Percentiles rank a stretch among this genome's conserved stretches.
Evolutionary conservation across 92 coral and sea anemone genomes (phyloP).

Genomic region (Phenganax stokvisi): DNA sequence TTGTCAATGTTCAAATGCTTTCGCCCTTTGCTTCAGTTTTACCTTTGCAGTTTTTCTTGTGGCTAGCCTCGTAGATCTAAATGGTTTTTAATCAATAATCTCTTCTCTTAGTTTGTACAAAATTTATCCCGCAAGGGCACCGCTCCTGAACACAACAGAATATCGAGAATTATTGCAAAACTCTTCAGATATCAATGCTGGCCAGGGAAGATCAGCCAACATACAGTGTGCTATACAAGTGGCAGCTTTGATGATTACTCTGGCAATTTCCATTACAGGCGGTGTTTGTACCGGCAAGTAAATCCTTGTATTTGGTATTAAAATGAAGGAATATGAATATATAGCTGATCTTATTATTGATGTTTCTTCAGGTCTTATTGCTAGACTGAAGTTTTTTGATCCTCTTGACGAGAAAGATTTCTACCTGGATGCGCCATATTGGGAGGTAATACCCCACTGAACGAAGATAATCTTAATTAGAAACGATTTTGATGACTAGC

Average conservation of each 20-base stretch:
- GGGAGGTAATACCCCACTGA: constrained; percentile 62
- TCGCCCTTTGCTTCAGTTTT: no score
- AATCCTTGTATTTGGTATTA: neutral
- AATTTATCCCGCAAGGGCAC: constrained; percentile 86
- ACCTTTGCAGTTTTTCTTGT: no score
- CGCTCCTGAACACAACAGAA: constrained; percentile 70
- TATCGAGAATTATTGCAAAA: constrained; percentile 56
- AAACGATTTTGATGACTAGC: no score
- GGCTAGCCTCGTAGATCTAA: no score
- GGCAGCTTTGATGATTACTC: constrained; percentile 71
- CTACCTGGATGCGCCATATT: constrained; percentile 71
- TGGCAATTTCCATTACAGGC: constrained; percentile 60
- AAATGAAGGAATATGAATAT: no score
- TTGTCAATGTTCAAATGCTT: no score
- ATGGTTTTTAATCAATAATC: neutral
- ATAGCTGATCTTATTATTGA: neutral
- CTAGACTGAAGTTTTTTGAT: constrained; percentile 71
- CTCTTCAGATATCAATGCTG: constrained; percentile 55
- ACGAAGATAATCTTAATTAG: no score
- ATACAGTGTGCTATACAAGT: constrained; percentile 75
- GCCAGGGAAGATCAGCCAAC: constrained; percentile 74
- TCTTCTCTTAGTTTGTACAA: constrained; percentile 60
- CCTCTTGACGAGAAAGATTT: constrained; percentile 68
- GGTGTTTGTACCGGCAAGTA: constrained; percentile 72
- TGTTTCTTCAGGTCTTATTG: constrained; percentile 57